These are phyloP conservation scores for Pao palembangensis DNA, from an alignment of 2,113 vertebrate species.

Conservation along the genomic window DNA sequence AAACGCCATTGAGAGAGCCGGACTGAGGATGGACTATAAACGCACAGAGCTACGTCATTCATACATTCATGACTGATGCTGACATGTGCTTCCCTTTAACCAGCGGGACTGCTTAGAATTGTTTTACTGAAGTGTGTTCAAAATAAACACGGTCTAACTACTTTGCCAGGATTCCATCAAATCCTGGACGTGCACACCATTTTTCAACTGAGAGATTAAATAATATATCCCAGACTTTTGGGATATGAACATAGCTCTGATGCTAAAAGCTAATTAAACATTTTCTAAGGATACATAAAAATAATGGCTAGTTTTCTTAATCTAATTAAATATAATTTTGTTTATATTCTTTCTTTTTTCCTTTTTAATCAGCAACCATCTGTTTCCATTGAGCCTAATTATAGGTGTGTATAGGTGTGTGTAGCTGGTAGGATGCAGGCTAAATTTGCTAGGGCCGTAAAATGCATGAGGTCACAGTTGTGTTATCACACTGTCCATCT, in stretches of 20 bases:
- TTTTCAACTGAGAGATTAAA: too few relatives aligned
- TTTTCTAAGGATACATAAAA: too few relatives aligned
- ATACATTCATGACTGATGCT: too few relatives aligned
- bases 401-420: conserved; percentile 27
- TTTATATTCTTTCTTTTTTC: neutral
- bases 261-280: too few relatives aligned
- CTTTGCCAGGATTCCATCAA: neutral
- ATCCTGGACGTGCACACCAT: neutral
- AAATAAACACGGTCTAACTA: neutral
- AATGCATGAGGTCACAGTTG: conserved; percentile 29
- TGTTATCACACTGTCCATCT: conserved; percentile 54
- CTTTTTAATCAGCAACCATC: neutral
- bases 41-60: too few relatives aligned
- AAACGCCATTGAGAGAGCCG: neutral
- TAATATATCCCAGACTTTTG: too few relatives aligned
- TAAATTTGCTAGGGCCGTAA: conserved; percentile 29
- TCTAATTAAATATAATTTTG: conserved; percentile 1
- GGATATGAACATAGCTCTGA: too few relatives aligned
- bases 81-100: neutral
- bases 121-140: neutral
- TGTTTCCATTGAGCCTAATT: conserved; percentile 11
- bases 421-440: conserved; percentile 8
- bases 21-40: conserved; percentile 1
- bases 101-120: neutral
- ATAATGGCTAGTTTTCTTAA: neutral